Conservation (phyloP, 2,797 vertebrate genomes). For the Myripristis murdjan region DNA sequence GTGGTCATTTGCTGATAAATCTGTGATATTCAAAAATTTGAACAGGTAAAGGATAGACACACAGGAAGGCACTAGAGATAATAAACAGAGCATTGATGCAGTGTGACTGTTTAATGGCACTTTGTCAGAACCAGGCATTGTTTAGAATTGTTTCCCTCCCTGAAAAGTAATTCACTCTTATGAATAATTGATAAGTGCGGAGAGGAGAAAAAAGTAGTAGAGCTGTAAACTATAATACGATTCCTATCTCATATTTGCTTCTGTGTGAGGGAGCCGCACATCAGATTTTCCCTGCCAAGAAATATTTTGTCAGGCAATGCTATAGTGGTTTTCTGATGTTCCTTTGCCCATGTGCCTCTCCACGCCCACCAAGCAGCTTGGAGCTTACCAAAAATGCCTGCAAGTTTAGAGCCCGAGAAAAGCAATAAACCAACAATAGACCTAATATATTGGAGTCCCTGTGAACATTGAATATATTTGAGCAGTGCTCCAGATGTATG, state of each 20-base stretch:
- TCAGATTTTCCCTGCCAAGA: slow-evolving; percentile 55
- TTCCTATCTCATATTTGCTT: slow-evolving; percentile 51
- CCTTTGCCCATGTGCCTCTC: slow-evolving; percentile 14
- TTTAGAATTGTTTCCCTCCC: slow-evolving; percentile 37
- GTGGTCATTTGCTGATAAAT: slow-evolving; percentile 35
- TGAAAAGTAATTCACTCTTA: slow-evolving; percentile 49
- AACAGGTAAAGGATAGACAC: neutral
- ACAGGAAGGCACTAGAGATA: slow-evolving; percentile 11
- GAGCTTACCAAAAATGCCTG: slow-evolving; percentile 23
- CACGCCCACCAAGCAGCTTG: slow-evolving; percentile 7
- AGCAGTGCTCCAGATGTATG: neutral
- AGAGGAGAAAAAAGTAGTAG: slow-evolving; percentile 34
- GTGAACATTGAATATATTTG: slow-evolving; percentile 14
- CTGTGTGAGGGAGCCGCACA: slow-evolving; percentile 40
- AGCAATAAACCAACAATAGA: slow-evolving; percentile 31
- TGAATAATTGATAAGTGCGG: slow-evolving; percentile 72
- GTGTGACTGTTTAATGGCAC: slow-evolving; percentile 15
- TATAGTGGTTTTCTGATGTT: slow-evolving; percentile 41
- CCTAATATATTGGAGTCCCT: slow-evolving; percentile 19
- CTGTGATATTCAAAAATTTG: neutral
- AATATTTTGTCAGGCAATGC: slow-evolving; percentile 64
- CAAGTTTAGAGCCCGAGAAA: slow-evolving; percentile 23
- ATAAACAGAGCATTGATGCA: neutral
- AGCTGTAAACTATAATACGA: slow-evolving; percentile 56
- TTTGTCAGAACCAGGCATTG: slow-evolving; percentile 44